Conservation (phyloP, 2,113 vertebrate genomes). For the Etheostoma spectabile region DNA sequence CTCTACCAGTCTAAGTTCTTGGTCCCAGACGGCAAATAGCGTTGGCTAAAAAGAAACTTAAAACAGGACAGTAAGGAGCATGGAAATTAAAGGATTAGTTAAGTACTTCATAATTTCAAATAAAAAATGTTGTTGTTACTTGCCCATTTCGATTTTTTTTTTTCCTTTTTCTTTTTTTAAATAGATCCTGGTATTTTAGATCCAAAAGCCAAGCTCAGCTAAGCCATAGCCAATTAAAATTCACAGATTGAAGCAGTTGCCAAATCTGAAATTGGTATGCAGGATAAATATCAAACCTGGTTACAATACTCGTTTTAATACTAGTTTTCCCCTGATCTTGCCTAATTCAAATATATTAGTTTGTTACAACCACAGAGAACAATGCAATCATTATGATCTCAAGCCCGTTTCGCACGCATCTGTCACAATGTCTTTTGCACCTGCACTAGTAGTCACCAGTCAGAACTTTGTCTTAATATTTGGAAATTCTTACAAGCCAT, state of each 20-base stretch:
- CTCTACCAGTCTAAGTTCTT: constrained; percentile 22
- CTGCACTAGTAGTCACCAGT: not conserved
- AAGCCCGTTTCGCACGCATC: constrained; percentile 23
- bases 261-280: constrained; percentile 23
- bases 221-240: constrained; percentile 39
- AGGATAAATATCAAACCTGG: constrained; percentile 29
- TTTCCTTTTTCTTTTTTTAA: too few relatives aligned
- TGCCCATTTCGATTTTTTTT: constrained; percentile 4
- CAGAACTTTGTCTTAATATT: not conserved
- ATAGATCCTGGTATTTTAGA: constrained; percentile 25
- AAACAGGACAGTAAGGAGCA: constrained; percentile 21
- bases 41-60: constrained; percentile 27
- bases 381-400: constrained; percentile 47
- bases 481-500: not conserved
- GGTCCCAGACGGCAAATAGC: constrained; percentile 59
- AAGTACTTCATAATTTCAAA: constrained; percentile 16
- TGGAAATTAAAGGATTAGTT: not conserved
- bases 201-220: constrained; percentile 24
- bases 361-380: constrained; percentile 14
- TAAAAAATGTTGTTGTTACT: not conserved
- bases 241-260: constrained; percentile 10
- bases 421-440: not conserved
- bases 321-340: not conserved
- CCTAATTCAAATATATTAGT: not conserved
- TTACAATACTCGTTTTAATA: not conserved